Conservation (phyloP, 2,797 vertebrate genomes). For the Borostomias antarcticus region DNA sequence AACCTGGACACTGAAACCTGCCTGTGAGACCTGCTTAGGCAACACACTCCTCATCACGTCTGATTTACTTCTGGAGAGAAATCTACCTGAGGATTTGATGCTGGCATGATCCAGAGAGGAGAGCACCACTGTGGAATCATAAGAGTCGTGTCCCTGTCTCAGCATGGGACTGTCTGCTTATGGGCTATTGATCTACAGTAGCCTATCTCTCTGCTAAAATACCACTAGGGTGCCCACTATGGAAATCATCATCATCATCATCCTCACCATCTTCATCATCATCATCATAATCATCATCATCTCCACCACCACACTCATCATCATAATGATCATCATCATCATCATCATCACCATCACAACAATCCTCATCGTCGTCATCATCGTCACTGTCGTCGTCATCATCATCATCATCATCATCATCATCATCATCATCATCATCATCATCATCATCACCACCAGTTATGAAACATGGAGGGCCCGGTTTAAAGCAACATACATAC, state of each 20-base stretch:
- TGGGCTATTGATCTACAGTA: no score
- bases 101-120: no score
- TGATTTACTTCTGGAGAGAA: no score
- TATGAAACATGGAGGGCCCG: not conserved
- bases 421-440: conserved; percentile 10
- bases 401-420: not conserved
- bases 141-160: no score
- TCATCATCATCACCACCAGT: not conserved
- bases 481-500: not conserved
- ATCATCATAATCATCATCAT: not conserved
- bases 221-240: not conserved
- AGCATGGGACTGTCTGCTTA: no score
- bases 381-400: not conserved
- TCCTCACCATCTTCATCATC: not conserved
- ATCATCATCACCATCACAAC: no score
- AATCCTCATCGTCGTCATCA: no score
- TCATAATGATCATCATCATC: not conserved
- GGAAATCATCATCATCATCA: not conserved
- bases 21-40: not conserved
- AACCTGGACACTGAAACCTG: no score
- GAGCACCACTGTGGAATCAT: no score
- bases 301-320: no score
- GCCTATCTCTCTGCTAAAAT: no score
- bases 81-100: no score
- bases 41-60: not conserved